phyloP scores from a whole-genome alignment of 2,888 invertebrate genomes.

The Spicauda simplicius region DNA sequence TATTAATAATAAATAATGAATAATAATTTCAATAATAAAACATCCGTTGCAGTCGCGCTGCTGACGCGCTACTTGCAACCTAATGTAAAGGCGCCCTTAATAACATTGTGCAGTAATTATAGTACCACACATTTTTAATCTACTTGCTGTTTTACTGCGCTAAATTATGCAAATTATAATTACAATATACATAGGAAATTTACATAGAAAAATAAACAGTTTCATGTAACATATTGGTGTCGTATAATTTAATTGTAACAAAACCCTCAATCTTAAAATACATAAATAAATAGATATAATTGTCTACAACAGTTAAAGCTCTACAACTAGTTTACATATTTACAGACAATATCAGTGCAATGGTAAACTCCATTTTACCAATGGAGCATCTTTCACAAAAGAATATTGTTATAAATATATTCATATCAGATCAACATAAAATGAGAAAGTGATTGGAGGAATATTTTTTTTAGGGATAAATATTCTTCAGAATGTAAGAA shows the following conservation, averaged over 20 bases:
- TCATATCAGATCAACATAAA: no score
- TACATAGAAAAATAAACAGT: slow-evolving; percentile 20
- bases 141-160: neutral
- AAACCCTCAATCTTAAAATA: slow-evolving; percentile 41
- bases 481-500: no score
- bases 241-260: slow-evolving; percentile 14
- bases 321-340: slow-evolving; percentile 79
- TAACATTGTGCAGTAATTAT: no score
- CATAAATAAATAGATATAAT: slow-evolving; percentile 61
- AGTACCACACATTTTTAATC: no score
- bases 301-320: slow-evolving; percentile 80
- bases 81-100: no score
- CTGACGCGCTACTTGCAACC: no score
- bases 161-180: neutral
- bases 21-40: no score
- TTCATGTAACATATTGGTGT: slow-evolving; percentile 6
- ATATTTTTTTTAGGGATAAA: no score
- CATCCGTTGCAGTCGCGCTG: no score
- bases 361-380: slow-evolving; percentile 28
- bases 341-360: slow-evolving; percentile 57
- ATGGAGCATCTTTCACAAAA: slow-evolving; percentile 32
- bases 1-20: no score
- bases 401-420: neutral
- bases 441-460: no score
- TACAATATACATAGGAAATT: slow-evolving; percentile 12